Conservation (phyloP, 2,797 vertebrate genomes). For the Oceanodroma leucorhoa region DNA sequence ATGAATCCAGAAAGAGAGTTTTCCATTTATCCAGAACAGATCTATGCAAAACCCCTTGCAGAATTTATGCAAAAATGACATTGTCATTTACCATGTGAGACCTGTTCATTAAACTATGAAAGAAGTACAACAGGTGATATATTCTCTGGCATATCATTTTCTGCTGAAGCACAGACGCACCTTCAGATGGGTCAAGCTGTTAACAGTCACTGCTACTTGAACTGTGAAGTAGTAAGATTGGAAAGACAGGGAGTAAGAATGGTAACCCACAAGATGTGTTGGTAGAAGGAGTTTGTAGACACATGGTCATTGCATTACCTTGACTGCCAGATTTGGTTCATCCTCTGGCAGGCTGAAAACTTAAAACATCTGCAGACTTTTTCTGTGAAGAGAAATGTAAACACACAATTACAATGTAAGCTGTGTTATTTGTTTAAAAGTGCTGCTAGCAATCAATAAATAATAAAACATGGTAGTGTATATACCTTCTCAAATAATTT, state of each 20-base stretch:
- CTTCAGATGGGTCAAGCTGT: background rate
- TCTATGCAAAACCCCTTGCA: background rate
- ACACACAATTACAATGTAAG: background rate
- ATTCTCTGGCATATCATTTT: background rate
- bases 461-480: background rate
- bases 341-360: background rate
- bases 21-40: background rate
- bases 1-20: background rate
- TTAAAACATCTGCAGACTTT: background rate
- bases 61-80: background rate
- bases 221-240: background rate
- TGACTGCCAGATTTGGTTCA: background rate
- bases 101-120: background rate
- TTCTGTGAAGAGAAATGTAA: background rate
- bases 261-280: background rate
- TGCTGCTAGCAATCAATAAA: background rate
- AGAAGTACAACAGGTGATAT: background rate
- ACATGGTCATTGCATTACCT: background rate
- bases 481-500: background rate
- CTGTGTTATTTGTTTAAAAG: background rate
- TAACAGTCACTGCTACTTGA: background rate
- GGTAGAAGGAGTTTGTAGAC: background rate
- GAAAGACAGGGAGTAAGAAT: background rate
- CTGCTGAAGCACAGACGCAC: background rate
- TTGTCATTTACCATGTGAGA: background rate